Percentiles rank a stretch among this genome's conserved stretches.
Conservation (phyloP, 2,113 vertebrate genomes). For the Hyperopisus bebe region DNA sequence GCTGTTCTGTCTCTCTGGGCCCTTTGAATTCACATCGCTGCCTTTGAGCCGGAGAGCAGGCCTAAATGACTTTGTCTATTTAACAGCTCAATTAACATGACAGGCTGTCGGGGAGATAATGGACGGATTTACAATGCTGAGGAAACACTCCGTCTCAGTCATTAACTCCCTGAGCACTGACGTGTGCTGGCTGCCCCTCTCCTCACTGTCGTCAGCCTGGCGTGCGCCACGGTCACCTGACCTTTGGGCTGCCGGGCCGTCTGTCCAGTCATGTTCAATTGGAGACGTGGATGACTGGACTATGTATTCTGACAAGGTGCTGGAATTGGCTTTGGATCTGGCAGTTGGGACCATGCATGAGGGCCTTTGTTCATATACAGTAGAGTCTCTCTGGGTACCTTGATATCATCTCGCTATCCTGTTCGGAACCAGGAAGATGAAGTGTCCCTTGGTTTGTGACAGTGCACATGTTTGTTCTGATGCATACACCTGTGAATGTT, state of each 20-base stretch:
- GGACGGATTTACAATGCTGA: slow-evolving; percentile 1
- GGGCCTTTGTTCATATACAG: not conserved
- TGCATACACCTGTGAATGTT: not conserved
- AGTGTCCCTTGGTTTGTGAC: not conserved
- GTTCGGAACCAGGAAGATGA: not conserved
- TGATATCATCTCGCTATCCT: not conserved
- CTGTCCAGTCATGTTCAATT: not conserved
- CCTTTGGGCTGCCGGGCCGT: not conserved
- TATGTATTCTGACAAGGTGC: not conserved
- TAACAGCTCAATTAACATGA: slow-evolving; percentile 18
- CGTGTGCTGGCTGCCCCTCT: not conserved
- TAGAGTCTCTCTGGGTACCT: not conserved
- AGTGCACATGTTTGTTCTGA: not conserved
- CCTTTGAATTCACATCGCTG: not conserved
- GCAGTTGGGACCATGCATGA: not conserved
- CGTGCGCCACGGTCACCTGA: not conserved
- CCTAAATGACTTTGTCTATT: not conserved
- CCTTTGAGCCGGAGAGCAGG: not conserved
- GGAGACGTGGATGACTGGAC: not conserved
- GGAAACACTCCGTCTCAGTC: slow-evolving; percentile 1
- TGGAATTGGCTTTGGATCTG: not conserved
- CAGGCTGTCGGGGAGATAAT: slow-evolving; percentile 5
- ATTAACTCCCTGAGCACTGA: slow-evolving; percentile 6
- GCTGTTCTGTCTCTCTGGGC: not conserved
- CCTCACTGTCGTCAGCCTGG: not conserved